These are phyloP conservation scores for Drosophila orena DNA, from an alignment of 1,140 invertebrate genomes.

Conservation along the genomic window DNA sequence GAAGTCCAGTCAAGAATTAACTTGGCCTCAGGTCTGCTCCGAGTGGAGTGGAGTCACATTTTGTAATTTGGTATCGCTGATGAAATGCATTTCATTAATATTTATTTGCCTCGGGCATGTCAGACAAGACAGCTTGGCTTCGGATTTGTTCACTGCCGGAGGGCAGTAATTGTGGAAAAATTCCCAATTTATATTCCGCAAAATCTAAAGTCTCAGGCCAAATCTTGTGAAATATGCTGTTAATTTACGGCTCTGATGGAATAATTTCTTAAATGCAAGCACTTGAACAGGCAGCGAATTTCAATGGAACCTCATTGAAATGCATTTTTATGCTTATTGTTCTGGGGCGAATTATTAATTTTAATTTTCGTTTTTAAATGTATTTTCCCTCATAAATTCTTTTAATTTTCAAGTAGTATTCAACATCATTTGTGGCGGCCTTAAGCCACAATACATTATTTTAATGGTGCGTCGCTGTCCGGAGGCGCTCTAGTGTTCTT, in stretches of 20 bases:
- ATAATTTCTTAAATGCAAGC: neutral
- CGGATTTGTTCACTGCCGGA: neutral
- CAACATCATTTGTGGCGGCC: neutral
- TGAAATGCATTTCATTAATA: constrained; percentile 70
- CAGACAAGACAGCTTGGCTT: constrained; percentile 2
- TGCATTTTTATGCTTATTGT: neutral
- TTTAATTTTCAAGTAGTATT: neutral
- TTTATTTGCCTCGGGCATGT: constrained; percentile 37
- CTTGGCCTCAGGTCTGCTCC: constrained; percentile 3
- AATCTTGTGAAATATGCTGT: constrained; percentile 12
- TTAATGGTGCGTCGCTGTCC: no score
- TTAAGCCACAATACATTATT: no score
- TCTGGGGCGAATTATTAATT: neutral
- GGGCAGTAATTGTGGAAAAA: constrained; percentile 8
- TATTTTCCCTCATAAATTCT: neutral
- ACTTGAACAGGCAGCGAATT: neutral
- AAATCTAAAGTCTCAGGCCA: constrained; percentile 4
- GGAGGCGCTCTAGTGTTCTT: neutral
- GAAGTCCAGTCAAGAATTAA: constrained; percentile 39
- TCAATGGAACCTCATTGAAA: neutral
- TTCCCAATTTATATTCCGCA: constrained; percentile 4
- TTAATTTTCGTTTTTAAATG: neutral
- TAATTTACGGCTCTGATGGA: neutral
- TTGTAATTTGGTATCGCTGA: constrained; percentile 41
- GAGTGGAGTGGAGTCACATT: constrained; percentile 22